These are phyloP conservation scores for Acleris cristana DNA, from an alignment of 2,888 invertebrate species.

Conservation along the genomic window DNA sequence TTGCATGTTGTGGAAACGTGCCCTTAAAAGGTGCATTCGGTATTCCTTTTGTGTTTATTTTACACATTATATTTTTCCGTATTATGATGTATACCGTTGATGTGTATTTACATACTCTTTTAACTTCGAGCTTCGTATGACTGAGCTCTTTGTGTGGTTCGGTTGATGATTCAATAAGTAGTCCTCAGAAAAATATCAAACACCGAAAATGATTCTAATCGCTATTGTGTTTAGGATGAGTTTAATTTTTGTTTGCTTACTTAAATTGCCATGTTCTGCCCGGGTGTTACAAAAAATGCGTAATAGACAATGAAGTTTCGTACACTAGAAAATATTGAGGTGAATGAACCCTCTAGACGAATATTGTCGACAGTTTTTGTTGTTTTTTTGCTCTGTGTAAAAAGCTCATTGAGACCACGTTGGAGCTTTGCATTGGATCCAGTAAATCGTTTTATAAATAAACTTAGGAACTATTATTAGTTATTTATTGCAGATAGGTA, in stretches of 20 bases:
- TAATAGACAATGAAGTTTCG: constrained; percentile 75
- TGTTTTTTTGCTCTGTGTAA: constrained; percentile 59
- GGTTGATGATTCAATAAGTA: constrained; percentile 32
- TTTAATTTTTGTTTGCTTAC: constrained; percentile 49
- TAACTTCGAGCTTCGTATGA: constrained; percentile 60
- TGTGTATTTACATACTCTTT: constrained; percentile 73
- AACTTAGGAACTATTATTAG: constrained; percentile 11
- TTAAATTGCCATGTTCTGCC: constrained; percentile 65
- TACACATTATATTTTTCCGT: constrained; percentile 58
- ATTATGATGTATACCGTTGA: constrained; percentile 66
- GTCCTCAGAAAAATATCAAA: not conserved
- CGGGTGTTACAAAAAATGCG: constrained; percentile 75
- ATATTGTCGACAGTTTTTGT: constrained; percentile 74
- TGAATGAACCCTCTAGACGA: constrained; percentile 70
- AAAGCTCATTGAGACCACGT: constrained; percentile 64
- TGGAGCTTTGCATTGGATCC: constrained; percentile 39
- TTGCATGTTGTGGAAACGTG: constrained; percentile 41
- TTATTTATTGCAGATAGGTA: not conserved
- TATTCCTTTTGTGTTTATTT: constrained; percentile 58
- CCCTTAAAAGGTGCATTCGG: constrained; percentile 46
- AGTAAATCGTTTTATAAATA: constrained; percentile 33
- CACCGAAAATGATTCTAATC: constrained; percentile 35
- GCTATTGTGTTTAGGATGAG: constrained; percentile 41
- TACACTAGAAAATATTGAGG: constrained; percentile 77
- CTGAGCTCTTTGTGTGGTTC: constrained; percentile 23